phyloP scores from a whole-genome alignment of 2,888 invertebrate species.

The Malacosoma neustria region DNA sequence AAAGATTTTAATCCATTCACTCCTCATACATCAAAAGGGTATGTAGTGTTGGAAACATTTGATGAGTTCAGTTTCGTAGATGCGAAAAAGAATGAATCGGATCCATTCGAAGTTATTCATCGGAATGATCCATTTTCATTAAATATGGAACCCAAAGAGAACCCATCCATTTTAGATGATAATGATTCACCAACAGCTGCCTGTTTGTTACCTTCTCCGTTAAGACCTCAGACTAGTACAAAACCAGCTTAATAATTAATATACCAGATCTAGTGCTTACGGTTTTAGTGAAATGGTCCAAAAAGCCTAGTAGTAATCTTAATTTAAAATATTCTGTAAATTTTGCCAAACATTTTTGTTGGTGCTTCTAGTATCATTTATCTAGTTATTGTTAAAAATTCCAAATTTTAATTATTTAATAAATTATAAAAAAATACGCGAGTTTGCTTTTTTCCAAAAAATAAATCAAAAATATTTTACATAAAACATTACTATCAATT shows the following conservation, averaged over 20 bases:
- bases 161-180: constrained; percentile 51
- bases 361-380: too few relatives aligned
- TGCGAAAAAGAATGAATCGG: constrained; percentile 25
- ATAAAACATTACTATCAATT: too few relatives aligned
- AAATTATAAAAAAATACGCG: too few relatives aligned
- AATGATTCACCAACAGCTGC: constrained; percentile 55
- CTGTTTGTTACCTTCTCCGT: constrained; percentile 72
- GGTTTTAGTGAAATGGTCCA: too few relatives aligned
- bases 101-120: constrained; percentile 50
- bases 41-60: constrained; percentile 38
- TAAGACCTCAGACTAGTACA: constrained; percentile 63
- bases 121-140: constrained; percentile 30
- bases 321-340: too few relatives aligned
- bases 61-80: constrained; percentile 50
- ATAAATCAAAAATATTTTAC: too few relatives aligned
- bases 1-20: constrained; percentile 68
- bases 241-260: constrained; percentile 34
- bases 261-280: too few relatives aligned
- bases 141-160: constrained; percentile 11
- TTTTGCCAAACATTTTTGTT: too few relatives aligned
- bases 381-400: too few relatives aligned
- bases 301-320: too few relatives aligned
- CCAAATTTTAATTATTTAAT: too few relatives aligned
- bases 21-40: constrained; percentile 42
- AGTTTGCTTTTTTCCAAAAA: too few relatives aligned